Percentiles rank a stretch among this genome's conserved stretches.
phyloP scores from a whole-genome alignment of 2,888 invertebrate species.

The Callyntrura guangdongensis region DNA sequence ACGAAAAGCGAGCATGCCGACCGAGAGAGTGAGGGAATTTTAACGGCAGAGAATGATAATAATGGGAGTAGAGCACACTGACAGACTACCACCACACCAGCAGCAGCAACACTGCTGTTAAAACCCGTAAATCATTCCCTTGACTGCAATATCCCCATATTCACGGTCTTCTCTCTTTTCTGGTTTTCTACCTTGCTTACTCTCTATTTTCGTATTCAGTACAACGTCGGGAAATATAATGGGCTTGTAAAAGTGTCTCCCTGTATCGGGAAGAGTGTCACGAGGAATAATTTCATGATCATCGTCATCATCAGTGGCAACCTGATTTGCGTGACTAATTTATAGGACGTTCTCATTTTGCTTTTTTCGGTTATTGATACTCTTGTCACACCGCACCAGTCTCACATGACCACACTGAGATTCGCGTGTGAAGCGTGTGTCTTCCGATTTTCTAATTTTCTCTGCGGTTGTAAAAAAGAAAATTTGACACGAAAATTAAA shows the following conservation, averaged over 20 bases:
- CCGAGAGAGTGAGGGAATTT: too few species aligned
- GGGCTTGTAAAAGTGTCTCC: slow-evolving; percentile 23
- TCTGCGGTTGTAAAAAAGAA: background rate
- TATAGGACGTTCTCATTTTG: background rate
- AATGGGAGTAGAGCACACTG: too few species aligned
- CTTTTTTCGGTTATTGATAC: background rate
- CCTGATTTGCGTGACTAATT: background rate
- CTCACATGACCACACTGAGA: slow-evolving; percentile 2
- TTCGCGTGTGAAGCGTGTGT: too few species aligned
- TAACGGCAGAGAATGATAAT: too few species aligned
- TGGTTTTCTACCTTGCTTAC: too few species aligned
- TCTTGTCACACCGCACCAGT: slow-evolving; percentile 48
- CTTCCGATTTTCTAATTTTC: too few species aligned
- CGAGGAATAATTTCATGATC: slow-evolving; percentile 1
- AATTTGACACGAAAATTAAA: slow-evolving; percentile 36
- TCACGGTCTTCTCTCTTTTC: background rate
- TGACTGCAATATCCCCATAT: background rate
- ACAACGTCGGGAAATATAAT: slow-evolving; percentile 1
- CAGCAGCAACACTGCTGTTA: background rate
- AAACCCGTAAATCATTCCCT: slow-evolving; percentile 38
- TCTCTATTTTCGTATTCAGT: slow-evolving; percentile 30
- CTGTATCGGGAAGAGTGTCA: background rate
- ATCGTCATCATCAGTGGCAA: background rate
- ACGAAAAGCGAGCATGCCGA: too few species aligned
- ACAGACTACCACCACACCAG: background rate